Base-by-base conservation (phyloP, 2,888 invertebrate genomes). In the Philereme transversata region DNA sequence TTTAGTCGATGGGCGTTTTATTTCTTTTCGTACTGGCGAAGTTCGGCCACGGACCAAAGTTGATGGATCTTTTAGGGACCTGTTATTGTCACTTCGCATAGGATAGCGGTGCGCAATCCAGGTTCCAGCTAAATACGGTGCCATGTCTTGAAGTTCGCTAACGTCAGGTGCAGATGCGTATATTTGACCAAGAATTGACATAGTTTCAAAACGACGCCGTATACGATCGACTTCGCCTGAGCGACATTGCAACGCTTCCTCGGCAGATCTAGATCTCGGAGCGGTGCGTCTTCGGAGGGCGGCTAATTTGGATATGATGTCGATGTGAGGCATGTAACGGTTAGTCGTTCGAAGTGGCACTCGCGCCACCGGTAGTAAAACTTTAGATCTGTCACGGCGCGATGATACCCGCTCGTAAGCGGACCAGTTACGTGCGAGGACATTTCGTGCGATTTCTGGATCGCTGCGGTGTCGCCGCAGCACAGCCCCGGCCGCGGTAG, bases 291-390 rank as follows among this genome's bases (percentile, higher is more conserved):
- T 86, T 50, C 93, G 92, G 40, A 96, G 85, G 0, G 95, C 93
- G 0, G 97, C 97, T 57, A 96, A 94, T 87, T 97, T 97, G 72
- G 97, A 97, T 73, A 97, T 97, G n/a, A 97, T 95, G 74, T 97
- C 97, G 69, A 97, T 97, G 76, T 96, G 97, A 0, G 97, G 97
- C 97, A 97, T 97, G 67, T 95, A 95, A 9, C 97, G 93, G 77
- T 97, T 96, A 57, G 94, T 94, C 0, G 94, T 90, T 41, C 94
- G 92, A 40, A 96, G 86, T 0, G 95, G 94, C 41, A 94, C 87
- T 44, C 94, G 90, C 6, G 94, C 94, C 52, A 96, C 94, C 0
- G 96, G 96, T 0, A 96, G 94, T 60, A 90, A 83, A n/a, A 91
- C 68, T 75, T 73, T 86, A 68, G 72, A 75, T 77, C 78, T 83